These are phyloP conservation scores for Phymorhynchus buccinoides DNA, from an alignment of 1,140 invertebrate species.

Conservation along the genomic window DNA sequence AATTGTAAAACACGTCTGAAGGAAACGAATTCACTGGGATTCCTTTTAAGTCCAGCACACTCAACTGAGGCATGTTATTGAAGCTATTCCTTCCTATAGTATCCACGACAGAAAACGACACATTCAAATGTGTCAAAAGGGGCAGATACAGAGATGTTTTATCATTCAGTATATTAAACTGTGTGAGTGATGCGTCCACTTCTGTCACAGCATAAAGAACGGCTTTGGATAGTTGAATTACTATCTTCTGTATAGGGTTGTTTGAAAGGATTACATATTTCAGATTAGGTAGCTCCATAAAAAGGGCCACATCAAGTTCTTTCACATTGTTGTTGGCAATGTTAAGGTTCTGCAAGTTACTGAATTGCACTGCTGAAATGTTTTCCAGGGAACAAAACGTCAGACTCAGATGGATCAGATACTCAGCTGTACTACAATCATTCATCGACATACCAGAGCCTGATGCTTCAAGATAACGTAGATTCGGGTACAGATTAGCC, in stretches of 20 bases:
- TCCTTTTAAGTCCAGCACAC: neutral
- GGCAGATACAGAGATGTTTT: neutral
- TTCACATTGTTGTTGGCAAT: too few relatives aligned
- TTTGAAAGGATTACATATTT: too few relatives aligned
- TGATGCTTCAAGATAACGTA: neutral
- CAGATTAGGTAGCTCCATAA: too few relatives aligned
- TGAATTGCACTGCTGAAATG: too few relatives aligned
- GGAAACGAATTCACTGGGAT: neutral
- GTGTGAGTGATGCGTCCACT: neutral
- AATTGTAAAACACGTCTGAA: neutral
- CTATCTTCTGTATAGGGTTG: too few relatives aligned
- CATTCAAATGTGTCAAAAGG: neutral
- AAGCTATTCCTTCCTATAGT: neutral
- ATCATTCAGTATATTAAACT: neutral
- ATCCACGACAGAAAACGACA: neutral
- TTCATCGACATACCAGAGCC: neutral
- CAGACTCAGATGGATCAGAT: neutral
- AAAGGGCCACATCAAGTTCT: too few relatives aligned
- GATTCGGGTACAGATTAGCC: neutral
- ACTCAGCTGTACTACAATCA: neutral
- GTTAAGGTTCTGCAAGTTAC: too few relatives aligned
- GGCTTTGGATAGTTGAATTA: too few relatives aligned
- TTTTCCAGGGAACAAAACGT: neutral
- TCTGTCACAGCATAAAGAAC: neutral
- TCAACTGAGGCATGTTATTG: neutral